Evolutionary conservation across 2,888 invertebrate species (phyloP).

Genomic region (Drepana falcataria): DNA sequence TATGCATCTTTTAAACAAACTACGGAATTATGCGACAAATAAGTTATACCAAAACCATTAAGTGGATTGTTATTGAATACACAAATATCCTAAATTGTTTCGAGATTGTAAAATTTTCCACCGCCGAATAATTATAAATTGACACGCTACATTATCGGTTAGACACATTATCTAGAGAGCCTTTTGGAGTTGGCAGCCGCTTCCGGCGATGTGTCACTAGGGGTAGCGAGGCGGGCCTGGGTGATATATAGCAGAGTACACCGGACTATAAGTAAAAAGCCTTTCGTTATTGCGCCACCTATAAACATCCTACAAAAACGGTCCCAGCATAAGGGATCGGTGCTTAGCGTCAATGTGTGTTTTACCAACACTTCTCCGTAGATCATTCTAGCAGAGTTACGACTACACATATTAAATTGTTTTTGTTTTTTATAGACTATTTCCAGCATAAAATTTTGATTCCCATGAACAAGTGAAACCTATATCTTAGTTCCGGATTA

Average conservation of each 20-base stretch:
- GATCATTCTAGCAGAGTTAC: no score
- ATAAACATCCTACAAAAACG: neutral
- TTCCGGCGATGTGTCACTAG: neutral
- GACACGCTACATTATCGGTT: neutral
- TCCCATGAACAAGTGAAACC: neutral
- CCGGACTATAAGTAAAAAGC: conserved; percentile 1
- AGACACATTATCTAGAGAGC: neutral
- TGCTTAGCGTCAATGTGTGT: neutral
- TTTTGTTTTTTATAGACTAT: no score
- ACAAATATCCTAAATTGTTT: no score
- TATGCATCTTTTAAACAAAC: no score
- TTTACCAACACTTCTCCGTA: neutral
- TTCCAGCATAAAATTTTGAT: neutral
- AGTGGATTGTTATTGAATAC: no score
- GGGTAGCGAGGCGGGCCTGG: neutral
- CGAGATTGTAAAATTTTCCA: no score
- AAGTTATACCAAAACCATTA: no score
- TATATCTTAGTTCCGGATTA: neutral
- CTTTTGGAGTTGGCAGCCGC: neutral
- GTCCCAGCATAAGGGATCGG: neutral
- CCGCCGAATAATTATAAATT: no score
- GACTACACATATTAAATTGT: no score
- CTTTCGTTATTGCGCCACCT: conserved; percentile 1
- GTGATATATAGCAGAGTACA: neutral
- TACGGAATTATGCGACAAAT: no score